These are phyloP conservation scores for Clarias pachynema DNA, from an alignment of 2,797 vertebrate species.

Conservation along the genomic window DNA sequence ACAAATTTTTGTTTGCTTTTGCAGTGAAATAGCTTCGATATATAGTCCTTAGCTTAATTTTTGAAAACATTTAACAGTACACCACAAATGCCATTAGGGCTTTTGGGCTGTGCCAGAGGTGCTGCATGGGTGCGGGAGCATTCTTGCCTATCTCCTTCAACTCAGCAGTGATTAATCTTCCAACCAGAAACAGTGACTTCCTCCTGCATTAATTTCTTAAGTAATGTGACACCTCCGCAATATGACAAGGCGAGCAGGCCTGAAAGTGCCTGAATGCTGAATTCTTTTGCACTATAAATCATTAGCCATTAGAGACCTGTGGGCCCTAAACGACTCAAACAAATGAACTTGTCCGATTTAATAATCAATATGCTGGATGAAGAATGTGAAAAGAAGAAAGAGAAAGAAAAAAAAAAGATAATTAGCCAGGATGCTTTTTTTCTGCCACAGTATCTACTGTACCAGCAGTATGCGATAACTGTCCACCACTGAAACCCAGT, in stretches of 20 bases:
- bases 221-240: conserved; percentile 73
- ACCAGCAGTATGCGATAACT: conserved; percentile 28
- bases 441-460: conserved; percentile 41
- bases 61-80: not conserved
- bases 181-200: conserved; percentile 78
- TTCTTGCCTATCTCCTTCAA: conserved; percentile 61
- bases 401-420: conserved; percentile 40
- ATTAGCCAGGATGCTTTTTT: conserved; percentile 32
- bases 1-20: conserved; percentile 25
- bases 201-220: conserved; percentile 79
- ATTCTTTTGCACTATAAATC: conserved; percentile 80
- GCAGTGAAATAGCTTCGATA: not conserved
- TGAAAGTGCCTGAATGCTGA: conserved; percentile 71
- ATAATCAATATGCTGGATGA: conserved; percentile 69
- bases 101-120: conserved; percentile 54
- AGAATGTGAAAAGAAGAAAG: conserved; percentile 53
- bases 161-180: conserved; percentile 76
- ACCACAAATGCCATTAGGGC: not conserved
- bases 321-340: conserved; percentile 79
- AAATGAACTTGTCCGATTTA: conserved; percentile 82
- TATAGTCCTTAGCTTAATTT: not conserved
- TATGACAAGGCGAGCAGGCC: conserved; percentile 59
- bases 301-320: conserved; percentile 76
- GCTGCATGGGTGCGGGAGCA: conserved; percentile 57
- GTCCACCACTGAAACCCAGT: conserved; percentile 5